Evolutionary conservation across 2,888 invertebrate genomes (phyloP).

Genomic region (Coleophora flavipennella): DNA sequence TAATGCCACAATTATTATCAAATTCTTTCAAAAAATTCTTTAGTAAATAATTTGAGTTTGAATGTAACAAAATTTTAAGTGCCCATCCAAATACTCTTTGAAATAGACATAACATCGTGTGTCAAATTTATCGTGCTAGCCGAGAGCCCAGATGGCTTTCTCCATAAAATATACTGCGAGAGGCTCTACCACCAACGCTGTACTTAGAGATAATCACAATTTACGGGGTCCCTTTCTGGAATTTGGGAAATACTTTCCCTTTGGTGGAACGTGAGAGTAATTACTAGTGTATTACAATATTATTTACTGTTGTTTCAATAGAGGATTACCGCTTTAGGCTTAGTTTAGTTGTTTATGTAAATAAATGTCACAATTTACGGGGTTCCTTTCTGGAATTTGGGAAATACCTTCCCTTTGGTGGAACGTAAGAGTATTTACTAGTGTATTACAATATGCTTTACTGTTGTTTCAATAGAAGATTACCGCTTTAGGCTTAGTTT

Average conservation of each 20-base stretch:
- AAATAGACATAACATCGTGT: constrained; percentile 65
- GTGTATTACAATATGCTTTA: too few species aligned
- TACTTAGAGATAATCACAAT: constrained; percentile 71
- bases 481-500: too few species aligned
- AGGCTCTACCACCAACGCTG: constrained; percentile 55
- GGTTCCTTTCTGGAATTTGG: constrained; percentile 46
- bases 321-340: too few species aligned
- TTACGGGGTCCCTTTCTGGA: constrained; percentile 55
- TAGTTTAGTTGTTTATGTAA: too few species aligned
- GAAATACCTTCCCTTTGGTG: constrained; percentile 45
- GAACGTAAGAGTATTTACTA: constrained; percentile 52
- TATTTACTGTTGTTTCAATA: too few species aligned
- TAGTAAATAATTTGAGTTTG: too few species aligned
- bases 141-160: constrained; percentile 66
- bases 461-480: too few species aligned
- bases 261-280: constrained; percentile 46
- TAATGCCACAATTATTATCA: too few species aligned
- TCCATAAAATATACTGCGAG: constrained; percentile 69
- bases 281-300: constrained; percentile 23
- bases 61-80: constrained; percentile 54
- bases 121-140: constrained; percentile 65
- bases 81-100: constrained; percentile 57
- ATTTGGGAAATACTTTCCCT: constrained; percentile 50
- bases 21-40: too few species aligned
- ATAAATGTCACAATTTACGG: constrained; percentile 71